Evolutionary conservation across 2,113 vertebrate genomes (phyloP), one percentile per base, ranked within the genome.

Genomic region (Corythornis vintsioides): DNA sequence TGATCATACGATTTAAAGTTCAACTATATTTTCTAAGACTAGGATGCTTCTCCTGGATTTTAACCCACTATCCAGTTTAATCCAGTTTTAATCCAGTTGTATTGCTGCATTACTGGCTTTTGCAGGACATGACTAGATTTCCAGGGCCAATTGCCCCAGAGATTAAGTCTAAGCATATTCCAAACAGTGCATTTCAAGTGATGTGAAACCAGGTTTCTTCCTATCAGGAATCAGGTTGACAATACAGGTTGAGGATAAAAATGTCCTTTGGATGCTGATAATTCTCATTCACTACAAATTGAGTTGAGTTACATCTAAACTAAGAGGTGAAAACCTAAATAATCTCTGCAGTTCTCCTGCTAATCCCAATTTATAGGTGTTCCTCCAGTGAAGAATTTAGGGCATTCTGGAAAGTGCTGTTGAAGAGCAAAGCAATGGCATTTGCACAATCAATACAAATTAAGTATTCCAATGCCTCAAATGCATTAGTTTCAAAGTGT

Each of bases 401-500:
- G 21, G 80, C 53, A 84, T 66, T 86, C 72, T 93, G 25, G 31
- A 61, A 86, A 66, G 56, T 52, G 33, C 56, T 80, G 63, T 8
- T 78, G 70, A 94, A 95, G 52, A 83, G 9, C 35, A 74, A 57
- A 66, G 53, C 69, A 83, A 76, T 72, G 40, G 11, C n/a, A 83
- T 40, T 88, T 50, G 61, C 40, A 83, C 48, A 66, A 74, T 94
- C 80, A 87, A 67, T 96, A 83, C 45, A 56, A 89, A 87, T 81
- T 59, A 73, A 78, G 35, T 84, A 52, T 40, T 92, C 53, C 29
- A 47, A 13, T 77, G 87, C 53, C 33, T 86, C 56, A 53, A 52
- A 96, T 95, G 91, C 71, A 89, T 85, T 84, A 88, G 35, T 79
- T 95, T 82, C 53, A 17, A 59, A 61, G 18, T 73, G 56, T 85